Evolutionary conservation across 2,797 vertebrate genomes (phyloP).

Genomic region (Tenualosa thibaudeaui): DNA sequence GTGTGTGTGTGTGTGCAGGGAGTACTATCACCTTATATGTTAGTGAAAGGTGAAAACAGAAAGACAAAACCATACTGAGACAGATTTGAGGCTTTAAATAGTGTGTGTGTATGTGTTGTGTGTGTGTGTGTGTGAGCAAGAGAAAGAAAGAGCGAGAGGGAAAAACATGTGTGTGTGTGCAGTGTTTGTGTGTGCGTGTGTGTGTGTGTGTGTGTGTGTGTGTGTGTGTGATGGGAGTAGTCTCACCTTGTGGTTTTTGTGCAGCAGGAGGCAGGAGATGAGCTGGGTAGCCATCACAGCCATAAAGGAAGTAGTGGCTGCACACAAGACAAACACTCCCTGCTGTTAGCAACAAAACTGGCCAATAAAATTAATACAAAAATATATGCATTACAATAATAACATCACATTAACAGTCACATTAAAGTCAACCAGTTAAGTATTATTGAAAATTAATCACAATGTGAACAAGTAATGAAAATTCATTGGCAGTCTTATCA

Average conservation of each 20-base stretch:
- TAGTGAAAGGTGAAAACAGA: not conserved
- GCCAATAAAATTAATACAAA: not conserved
- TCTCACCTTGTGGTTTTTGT: slow-evolving; percentile 79
- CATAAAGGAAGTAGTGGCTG: slow-evolving; percentile 76
- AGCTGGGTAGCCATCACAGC: slow-evolving; percentile 82
- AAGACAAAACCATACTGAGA: not conserved
- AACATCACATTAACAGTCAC: too few relatives aligned
- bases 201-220: not conserved
- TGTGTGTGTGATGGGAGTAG: not conserved
- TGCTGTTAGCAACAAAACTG: too few relatives aligned
- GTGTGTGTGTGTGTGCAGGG: not conserved
- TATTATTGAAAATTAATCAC: too few relatives aligned
- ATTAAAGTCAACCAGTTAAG: not conserved
- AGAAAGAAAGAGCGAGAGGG: too few relatives aligned
- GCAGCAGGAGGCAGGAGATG: slow-evolving; percentile 80
- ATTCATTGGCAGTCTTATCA: not conserved
- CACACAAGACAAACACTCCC: slow-evolving; percentile 28
- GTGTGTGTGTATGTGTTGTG: not conserved
- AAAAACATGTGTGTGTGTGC: not conserved
- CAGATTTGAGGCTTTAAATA: not conserved
- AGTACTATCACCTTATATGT: not conserved
- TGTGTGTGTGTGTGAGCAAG: not conserved
- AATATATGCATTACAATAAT: not conserved
- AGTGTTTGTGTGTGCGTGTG: slow-evolving; percentile 3
- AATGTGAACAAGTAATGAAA: not conserved